Percentiles rank a stretch among this genome's conserved stretches.
These are phyloP conservation scores for Geodia barretti DNA, from an alignment of 37 sponge, comb jelly and placozoan species.

Conservation along the genomic window DNA sequence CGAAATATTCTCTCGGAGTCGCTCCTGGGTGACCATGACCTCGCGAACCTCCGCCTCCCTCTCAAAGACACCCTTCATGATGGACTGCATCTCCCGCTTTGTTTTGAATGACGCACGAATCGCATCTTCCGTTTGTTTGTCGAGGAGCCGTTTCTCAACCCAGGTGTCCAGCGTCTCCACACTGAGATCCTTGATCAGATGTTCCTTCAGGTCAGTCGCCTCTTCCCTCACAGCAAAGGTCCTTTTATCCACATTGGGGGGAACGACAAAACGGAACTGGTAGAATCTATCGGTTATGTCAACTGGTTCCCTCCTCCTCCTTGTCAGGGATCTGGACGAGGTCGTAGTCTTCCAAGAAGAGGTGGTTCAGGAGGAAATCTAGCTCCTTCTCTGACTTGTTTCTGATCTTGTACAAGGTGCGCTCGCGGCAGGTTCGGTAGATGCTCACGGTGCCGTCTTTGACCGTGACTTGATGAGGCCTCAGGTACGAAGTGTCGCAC, in stretches of 20 bases:
- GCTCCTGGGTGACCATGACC: conserved; percentile 54
- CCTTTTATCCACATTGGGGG: conserved; percentile 74
- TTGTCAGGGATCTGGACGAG: conserved; percentile 66
- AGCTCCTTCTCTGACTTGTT: conserved; percentile 72
- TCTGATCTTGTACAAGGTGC: conserved; percentile 66
- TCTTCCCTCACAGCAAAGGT: conserved; percentile 69
- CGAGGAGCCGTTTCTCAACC: conserved; percentile 27
- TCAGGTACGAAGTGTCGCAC: conserved; percentile 50
- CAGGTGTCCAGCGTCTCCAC: conserved; percentile 25
- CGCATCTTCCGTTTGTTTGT: conserved; percentile 14
- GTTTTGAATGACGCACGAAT: conserved; percentile 25
- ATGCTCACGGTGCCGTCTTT: conserved; percentile 38
- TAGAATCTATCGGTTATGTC: conserved; percentile 91
- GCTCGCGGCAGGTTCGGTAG: conserved; percentile 47
- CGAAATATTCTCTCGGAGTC: conserved; percentile 71
- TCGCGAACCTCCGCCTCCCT: conserved; percentile 86
- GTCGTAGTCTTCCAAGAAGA: conserved; percentile 84
- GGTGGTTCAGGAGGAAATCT: conserved; percentile 90
- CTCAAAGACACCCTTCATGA: conserved; percentile 39
- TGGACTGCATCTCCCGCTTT: conserved; percentile 15
- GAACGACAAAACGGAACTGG: conserved; percentile 84
- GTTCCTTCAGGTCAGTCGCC: conserved; percentile 31
- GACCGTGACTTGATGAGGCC: conserved; percentile 48
- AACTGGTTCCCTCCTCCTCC: conserved; percentile 90
- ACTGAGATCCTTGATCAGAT: conserved; percentile 24